Percentiles rank a stretch among this genome's conserved stretches.
Conservation (phyloP, 2,888 invertebrate species). For the Neoitamus cyanurus region DNA sequence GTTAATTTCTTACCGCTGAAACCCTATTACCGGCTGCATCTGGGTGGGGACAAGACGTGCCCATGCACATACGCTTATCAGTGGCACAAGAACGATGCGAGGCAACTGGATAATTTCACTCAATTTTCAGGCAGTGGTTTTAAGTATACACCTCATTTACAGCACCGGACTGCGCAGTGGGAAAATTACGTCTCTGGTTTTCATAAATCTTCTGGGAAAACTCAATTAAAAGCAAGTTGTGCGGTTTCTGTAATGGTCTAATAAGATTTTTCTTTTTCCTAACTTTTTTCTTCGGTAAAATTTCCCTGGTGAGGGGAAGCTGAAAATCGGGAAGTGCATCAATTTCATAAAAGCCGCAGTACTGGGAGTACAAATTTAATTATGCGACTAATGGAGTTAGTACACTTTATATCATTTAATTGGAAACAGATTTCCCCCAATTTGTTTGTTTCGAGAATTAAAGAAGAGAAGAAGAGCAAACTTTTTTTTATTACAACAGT, state of each 20-base stretch:
- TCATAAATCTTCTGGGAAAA: conserved; percentile 8
- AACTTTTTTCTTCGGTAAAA: background rate
- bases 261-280: background rate
- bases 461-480: too few relatives aligned
- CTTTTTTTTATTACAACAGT: too few relatives aligned
- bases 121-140: background rate
- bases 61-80: background rate
- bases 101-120: background rate
- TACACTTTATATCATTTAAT: background rate
- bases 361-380: background rate
- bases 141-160: background rate
- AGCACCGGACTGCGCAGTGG: background rate
- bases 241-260: background rate
- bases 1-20: background rate
- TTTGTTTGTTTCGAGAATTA: too few relatives aligned
- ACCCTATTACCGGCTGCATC: background rate
- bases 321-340: background rate
- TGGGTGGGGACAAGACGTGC: background rate
- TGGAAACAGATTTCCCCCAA: too few relatives aligned
- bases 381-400: background rate
- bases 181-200: background rate
- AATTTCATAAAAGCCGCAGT: background rate
- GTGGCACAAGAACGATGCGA: background rate
- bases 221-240: conserved; percentile 7
- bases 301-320: background rate